A percentile compares a stretch with the other conserved stretches of the same genome.
phyloP scores from a whole-genome alignment of 2,888 invertebrate genomes.

The Gasteruption jaculator region DNA sequence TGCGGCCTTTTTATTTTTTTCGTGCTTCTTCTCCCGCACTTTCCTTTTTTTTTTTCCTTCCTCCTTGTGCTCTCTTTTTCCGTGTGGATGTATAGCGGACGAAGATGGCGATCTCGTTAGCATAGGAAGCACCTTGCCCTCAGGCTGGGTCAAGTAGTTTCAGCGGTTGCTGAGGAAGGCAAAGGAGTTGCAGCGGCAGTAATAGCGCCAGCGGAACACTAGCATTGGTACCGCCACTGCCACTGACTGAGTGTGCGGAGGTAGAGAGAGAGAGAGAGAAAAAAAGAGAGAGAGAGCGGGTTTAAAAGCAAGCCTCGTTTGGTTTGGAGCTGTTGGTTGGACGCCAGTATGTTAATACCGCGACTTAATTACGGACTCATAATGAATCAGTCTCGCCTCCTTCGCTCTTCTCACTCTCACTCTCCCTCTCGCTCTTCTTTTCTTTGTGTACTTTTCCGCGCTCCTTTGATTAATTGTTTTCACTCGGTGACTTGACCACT shows the following conservation, averaged over 20 bases:
- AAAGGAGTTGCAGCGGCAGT: slow-evolving; percentile 11
- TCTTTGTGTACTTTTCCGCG: too few species aligned
- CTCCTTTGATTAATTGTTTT: too few species aligned
- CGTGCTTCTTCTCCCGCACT: too few species aligned
- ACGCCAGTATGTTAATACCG: slow-evolving; percentile 43
- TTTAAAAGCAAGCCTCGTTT: slow-evolving; percentile 12
- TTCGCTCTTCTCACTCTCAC: slow-evolving; percentile 24
- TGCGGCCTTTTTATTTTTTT: slow-evolving; percentile 20
- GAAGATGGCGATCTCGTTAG: slow-evolving; percentile 36
- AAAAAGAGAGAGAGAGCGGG: slow-evolving; percentile 16
- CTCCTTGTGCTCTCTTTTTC: slow-evolving; percentile 14
- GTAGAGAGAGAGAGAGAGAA: slow-evolving; percentile 12
- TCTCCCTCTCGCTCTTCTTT: slow-evolving; percentile 5
- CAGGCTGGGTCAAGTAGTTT: slow-evolving; percentile 29
- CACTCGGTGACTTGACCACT: too few species aligned
- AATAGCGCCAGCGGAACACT: slow-evolving; percentile 7
- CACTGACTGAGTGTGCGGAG: too few species aligned
- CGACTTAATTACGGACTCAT: slow-evolving; percentile 43
- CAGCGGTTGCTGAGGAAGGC: slow-evolving; percentile 27
- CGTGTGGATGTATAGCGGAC: slow-evolving; percentile 26
- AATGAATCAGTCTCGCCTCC: slow-evolving; percentile 44
- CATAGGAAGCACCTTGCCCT: slow-evolving; percentile 34
- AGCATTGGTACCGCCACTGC: background rate
- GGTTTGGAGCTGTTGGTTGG: too few species aligned
- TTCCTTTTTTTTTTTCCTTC: slow-evolving; percentile 2